phyloP scores from a whole-genome alignment of 2,888 invertebrate species.

The Habroteleia sp. region DNA sequence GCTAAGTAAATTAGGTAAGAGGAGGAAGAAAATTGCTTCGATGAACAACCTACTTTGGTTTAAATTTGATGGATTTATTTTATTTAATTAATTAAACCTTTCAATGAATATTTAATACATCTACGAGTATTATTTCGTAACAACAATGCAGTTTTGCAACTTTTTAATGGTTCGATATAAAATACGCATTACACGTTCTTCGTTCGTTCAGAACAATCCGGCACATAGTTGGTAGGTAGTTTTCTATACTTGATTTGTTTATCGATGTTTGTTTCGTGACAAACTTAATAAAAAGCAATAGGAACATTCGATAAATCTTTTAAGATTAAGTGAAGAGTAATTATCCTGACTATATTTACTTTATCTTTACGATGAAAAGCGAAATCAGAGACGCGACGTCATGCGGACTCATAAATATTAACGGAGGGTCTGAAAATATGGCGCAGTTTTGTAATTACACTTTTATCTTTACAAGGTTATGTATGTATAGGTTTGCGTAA shows the following conservation, averaged over 20 bases:
- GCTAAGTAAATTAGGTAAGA: conserved; percentile 47
- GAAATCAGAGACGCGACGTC: not conserved
- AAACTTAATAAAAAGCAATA: conserved; percentile 4
- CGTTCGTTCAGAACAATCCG: too few species aligned
- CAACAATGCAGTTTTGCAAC: too few species aligned
- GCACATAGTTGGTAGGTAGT: too few species aligned
- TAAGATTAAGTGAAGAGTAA: conserved; percentile 6
- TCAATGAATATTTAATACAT: too few species aligned
- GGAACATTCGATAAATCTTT: conserved; percentile 10
- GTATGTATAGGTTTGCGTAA: too few species aligned
- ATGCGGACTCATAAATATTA: not conserved
- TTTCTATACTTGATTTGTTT: not conserved
- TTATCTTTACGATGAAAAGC: not conserved
- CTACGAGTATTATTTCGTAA: too few species aligned
- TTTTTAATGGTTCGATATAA: too few species aligned
- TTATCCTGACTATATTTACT: conserved; percentile 3
- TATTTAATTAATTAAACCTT: conserved; percentile 19
- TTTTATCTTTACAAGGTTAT: too few species aligned
- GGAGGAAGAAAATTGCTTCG: too few species aligned
- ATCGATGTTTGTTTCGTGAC: not conserved
- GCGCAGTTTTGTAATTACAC: not conserved
- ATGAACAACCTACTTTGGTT: conserved; percentile 18
- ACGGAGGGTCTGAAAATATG: not conserved
- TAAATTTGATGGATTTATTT: conserved; percentile 15
- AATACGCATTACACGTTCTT: too few species aligned